Percentiles rank a stretch among this genome's conserved stretches.
These are phyloP conservation scores for Cercocebus atys DNA, from an alignment of 2,113 vertebrate species.

Conservation along the genomic window DNA sequence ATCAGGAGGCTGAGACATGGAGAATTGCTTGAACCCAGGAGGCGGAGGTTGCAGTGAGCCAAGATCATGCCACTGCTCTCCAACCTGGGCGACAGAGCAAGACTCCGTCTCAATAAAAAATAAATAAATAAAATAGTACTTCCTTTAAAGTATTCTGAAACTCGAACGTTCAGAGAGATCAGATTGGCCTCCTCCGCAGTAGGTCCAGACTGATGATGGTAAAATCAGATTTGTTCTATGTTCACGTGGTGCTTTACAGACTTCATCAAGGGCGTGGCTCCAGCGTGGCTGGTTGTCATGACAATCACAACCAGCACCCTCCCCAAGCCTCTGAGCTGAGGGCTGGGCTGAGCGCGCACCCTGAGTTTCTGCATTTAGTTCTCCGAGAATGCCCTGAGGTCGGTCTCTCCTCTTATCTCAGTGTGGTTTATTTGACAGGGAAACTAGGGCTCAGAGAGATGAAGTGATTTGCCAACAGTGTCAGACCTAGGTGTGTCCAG, in stretches of 20 bases:
- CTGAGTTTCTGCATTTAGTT: neutral
- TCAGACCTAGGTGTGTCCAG: neutral
- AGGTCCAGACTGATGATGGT: rapidly evolving
- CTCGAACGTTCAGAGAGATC: neutral
- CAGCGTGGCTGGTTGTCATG: neutral
- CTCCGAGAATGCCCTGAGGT: neutral
- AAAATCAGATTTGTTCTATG: neutral
- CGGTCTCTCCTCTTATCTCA: neutral
- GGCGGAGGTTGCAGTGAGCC: neutral
- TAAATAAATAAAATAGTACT: neutral
- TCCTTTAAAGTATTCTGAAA: neutral
- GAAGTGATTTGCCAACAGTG: neutral
- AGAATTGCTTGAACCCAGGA: neutral
- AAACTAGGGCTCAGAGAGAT: neutral
- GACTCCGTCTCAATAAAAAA: neutral
- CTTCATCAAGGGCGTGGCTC: rapidly evolving
- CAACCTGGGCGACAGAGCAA: neutral
- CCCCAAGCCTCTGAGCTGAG: rapidly evolving
- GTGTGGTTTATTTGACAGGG: neutral
- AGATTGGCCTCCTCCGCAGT: neutral
- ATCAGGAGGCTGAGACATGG: neutral
- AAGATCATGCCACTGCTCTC: too few species aligned
- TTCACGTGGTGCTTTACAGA: rapidly evolving
- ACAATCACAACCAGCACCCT: rapidly evolving
- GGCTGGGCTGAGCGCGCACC: rapidly evolving